A percentile compares a stretch with the other conserved stretches of the same genome.
phyloP scores from a whole-genome alignment of 2,113 vertebrate genomes.

The Ciconia stormi region DNA sequence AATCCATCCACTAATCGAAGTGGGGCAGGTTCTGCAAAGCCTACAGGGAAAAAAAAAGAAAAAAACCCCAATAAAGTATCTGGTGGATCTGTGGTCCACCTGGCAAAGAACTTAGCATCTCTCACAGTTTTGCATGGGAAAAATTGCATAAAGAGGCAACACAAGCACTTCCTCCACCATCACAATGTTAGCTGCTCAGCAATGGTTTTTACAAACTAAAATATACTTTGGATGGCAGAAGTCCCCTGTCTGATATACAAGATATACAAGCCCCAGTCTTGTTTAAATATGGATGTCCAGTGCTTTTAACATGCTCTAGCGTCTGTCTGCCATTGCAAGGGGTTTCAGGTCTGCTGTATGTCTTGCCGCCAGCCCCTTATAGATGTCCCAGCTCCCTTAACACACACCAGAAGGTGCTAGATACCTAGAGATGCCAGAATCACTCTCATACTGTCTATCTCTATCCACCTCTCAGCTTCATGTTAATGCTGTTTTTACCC shows the following conservation, averaged over 20 bases:
- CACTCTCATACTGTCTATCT: neutral
- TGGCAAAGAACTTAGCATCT: neutral
- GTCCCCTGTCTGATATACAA: no score
- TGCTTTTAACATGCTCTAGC: neutral
- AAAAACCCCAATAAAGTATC: no score
- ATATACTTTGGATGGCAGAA: neutral
- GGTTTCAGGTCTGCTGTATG: neutral
- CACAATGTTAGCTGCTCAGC: neutral
- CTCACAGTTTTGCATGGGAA: neutral
- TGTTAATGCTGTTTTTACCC: neutral
- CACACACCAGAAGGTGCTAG: neutral
- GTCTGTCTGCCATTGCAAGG: neutral
- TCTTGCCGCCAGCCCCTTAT: neutral
- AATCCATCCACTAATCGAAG: neutral
- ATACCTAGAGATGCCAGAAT: neutral
- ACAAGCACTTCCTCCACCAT: neutral
- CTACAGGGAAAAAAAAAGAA: neutral
- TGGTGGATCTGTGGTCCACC: no score
- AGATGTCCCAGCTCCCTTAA: neutral
- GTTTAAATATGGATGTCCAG: neutral
- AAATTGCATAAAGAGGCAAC: neutral
- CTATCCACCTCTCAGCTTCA: neutral
- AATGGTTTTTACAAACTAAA: neutral
- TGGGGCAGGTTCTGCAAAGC: neutral
- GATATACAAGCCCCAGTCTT: neutral